Evolutionary conservation across 1,140 invertebrate species (phyloP).

Genomic region (Chrysopa pallens): DNA sequence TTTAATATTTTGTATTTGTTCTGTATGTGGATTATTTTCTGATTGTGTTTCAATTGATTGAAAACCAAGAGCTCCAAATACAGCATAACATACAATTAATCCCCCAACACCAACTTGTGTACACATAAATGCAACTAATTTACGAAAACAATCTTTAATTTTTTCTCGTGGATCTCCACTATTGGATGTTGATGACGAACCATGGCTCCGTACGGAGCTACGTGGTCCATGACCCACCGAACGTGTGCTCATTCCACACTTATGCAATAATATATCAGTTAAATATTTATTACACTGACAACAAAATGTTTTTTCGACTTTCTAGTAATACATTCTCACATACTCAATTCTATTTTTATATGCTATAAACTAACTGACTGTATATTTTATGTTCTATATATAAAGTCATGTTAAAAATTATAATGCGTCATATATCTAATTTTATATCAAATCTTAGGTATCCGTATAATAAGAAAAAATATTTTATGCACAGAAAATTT

Average conservation of each 20-base stretch:
- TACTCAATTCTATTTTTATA: no score
- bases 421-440: no score
- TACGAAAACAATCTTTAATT: constrained; percentile 64
- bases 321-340: no score
- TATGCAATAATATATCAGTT: no score
- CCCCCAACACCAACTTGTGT: constrained; percentile 89
- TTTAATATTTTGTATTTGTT: constrained; percentile 28
- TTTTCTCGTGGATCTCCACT: constrained; percentile 48
- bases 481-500: no score
- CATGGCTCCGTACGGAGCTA: constrained; percentile 39
- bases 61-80: constrained; percentile 87
- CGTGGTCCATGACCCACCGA: constrained; percentile 6
- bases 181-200: constrained; percentile 43
- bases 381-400: no score
- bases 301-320: no score
- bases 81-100: constrained; percentile 84
- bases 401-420: no score
- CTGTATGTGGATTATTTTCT: constrained; percentile 25
- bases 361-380: no score
- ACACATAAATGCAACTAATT: constrained; percentile 78
- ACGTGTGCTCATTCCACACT: background rate
- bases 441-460: no score
- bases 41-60: constrained; percentile 62
- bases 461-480: no score
- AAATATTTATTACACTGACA: no score